Evolutionary conservation across 1,140 invertebrate genomes (phyloP), one percentile per base, ranked within the genome.

Genomic region (Augochlora pura): DNA sequence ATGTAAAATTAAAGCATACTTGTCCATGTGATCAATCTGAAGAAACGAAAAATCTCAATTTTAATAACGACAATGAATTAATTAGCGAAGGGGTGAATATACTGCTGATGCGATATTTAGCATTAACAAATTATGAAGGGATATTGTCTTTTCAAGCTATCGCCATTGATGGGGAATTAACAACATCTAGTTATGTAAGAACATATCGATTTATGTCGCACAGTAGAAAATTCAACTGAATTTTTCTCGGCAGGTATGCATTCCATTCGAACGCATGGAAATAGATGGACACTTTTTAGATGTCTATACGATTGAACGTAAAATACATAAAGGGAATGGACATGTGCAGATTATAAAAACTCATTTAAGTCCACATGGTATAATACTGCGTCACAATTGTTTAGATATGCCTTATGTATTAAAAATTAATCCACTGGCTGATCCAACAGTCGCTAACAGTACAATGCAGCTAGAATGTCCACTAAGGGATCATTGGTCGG

Each of bases 71-170:
- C 38, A 87, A 87, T 54, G 89, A 93, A 82, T 93, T 94, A 71
- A 89, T 95, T 78, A 93, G 94, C n/a, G 95, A 95, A 92, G 94
- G 94, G 64, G 92, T 94, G 27, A 95, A 94, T 87, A 92, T 95
- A 70, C 86, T 95, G 39, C 86, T 95, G 14, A 91, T 95, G 84
- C 92, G 95, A 83, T 95, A 94, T 86, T 91, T 95, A 23, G 94
- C 93, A 10, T 86, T 95, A 25, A 91, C 83, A 52, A 91, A 93
- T 81, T 95, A 93, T 81, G 89, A 90, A 69, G 95, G 95, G 16
- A 91, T 79, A 54, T 91, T 95, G 75, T 93, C 93, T 85, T 90
- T 94, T 8, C 88, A 93, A 49, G 93, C 93, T 39, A 91, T 94
- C 52, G 93, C 94, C 59, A 95, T 95, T 62, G 93, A 94, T 82